These are phyloP conservation scores for Thoracochromis brauschi DNA, from an alignment of 2,113 vertebrate species.

Conservation along the genomic window DNA sequence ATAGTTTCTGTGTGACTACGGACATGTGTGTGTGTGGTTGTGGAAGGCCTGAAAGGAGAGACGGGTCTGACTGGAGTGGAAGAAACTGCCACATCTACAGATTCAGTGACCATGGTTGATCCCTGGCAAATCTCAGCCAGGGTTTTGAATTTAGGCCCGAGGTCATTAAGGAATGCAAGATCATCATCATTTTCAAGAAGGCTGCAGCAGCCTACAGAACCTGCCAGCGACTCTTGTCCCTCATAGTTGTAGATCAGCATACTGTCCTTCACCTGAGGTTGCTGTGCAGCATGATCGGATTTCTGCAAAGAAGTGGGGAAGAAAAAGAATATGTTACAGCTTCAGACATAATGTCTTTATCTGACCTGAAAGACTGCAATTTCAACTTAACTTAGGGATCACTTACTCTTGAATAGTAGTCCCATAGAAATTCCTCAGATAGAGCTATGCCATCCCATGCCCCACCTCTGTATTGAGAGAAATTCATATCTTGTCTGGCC, in stretches of 20 bases:
- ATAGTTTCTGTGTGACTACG: conserved; percentile 38
- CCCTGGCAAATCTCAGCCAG: conserved; percentile 86
- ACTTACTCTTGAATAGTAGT: conserved; percentile 66
- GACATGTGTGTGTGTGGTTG: conserved; percentile 28
- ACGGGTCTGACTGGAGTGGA: neutral
- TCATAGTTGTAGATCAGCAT: conserved; percentile 79
- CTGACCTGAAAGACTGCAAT: neutral
- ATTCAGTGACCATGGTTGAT: conserved; percentile 50
- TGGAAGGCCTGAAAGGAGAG: conserved; percentile 11
- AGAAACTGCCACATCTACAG: neutral
- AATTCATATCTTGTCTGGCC: neutral
- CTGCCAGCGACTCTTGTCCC: conserved; percentile 73
- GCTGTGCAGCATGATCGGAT: conserved; percentile 64
- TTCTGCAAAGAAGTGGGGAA: conserved; percentile 73
- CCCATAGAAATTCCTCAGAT: conserved; percentile 41
- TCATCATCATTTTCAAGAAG: conserved; percentile 80
- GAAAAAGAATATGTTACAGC: neutral
- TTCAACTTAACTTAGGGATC: neutral
- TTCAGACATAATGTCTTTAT: neutral
- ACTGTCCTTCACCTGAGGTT: conserved; percentile 55
- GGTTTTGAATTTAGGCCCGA: conserved; percentile 88
- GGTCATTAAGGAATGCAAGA: conserved; percentile 80
- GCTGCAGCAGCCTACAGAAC: conserved; percentile 87
- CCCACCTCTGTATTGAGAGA: neutral
- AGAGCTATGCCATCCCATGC: conserved; percentile 53